These are phyloP conservation scores for Boleophthalmus pectinirostris DNA, from an alignment of 2,113 vertebrate genomes.

Conservation along the genomic window DNA sequence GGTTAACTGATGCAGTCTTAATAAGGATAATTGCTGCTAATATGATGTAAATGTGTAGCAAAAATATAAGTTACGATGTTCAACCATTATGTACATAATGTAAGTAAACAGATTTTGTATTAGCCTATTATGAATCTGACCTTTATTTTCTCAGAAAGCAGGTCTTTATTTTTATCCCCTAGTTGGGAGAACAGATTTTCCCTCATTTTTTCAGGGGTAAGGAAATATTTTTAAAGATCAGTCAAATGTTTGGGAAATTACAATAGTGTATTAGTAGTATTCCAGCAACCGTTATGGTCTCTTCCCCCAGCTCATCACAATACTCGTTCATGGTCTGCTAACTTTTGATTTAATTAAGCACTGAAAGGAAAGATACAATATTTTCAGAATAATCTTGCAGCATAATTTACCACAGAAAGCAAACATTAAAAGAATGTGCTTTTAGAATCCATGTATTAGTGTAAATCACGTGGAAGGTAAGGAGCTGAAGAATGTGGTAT, in stretches of 20 bases:
- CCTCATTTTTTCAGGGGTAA: no score
- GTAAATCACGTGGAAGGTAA: slow-evolving; percentile 50
- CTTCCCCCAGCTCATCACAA: no score
- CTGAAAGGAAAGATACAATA: neutral
- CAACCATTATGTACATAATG: neutral
- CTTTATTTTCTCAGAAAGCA: neutral
- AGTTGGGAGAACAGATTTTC: no score
- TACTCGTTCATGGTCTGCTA: no score
- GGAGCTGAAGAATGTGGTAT: slow-evolving; percentile 44
- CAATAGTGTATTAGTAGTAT: no score
- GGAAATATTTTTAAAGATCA: no score
- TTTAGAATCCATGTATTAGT: slow-evolving; percentile 38
- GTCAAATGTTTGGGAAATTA: no score
- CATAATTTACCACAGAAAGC: neutral
- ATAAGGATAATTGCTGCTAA: neutral
- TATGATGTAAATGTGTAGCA: neutral
- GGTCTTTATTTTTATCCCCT: no score
- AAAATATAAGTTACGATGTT: neutral
- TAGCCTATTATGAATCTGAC: neutral
- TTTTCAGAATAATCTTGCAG: neutral
- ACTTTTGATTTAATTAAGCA: no score
- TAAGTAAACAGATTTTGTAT: slow-evolving; percentile 5
- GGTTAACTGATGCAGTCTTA: neutral
- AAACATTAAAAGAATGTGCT: slow-evolving; percentile 1
- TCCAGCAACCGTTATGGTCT: no score